Evolutionary conservation across 2,113 vertebrate species (phyloP), one percentile per base, ranked within the genome.

Genomic region (Amblyornis subalaris): DNA sequence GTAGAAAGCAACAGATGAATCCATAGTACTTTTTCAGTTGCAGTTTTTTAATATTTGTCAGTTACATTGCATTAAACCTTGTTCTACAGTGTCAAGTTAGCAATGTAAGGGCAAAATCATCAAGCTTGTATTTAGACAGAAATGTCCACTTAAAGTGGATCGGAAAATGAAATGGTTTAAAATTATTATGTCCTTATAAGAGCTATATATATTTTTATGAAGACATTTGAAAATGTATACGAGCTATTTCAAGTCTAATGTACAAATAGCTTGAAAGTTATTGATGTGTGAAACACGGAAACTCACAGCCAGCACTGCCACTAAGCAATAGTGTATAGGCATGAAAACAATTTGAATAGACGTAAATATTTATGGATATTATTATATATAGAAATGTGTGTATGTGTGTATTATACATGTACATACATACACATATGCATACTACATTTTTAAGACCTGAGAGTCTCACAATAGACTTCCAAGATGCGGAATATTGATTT

Each of bases 11-110:
- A 87, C 73, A 40, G 20, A 42, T 65, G 33, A 87, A 60, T 53
- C 0, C 0, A 16, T 13, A 38, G 13, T 24, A 36, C 14, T 48
- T 66, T 64, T 72, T 65, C 54, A 25, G 4, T 29, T 44, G 50
- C 8, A 36, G 2, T 18, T 64, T 70, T 85, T 90, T 48, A 29
- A 35, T 35, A 44, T 2, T 55, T 12, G 42, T 65, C n/a, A 61
- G 14, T 73, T 75, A 40, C 8, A 26, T 48, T 88, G 23, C 16
- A 83, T 21, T 83, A 58, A 72, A 75, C 3, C 24, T 82, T 82
- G 12, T 45, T 83, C n/a, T 8, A 24, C 17, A 50, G 29, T 25
- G 24, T 51, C n/a, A 69, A 55, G 23, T 60, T 64, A 72, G 8
- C 29, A 57, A 40, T 51, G 5, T n/a, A 69, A 67, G 17, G 25